These are phyloP conservation scores for Athalia circularis DNA, from an alignment of 2,888 invertebrate species.

Conservation along the genomic window DNA sequence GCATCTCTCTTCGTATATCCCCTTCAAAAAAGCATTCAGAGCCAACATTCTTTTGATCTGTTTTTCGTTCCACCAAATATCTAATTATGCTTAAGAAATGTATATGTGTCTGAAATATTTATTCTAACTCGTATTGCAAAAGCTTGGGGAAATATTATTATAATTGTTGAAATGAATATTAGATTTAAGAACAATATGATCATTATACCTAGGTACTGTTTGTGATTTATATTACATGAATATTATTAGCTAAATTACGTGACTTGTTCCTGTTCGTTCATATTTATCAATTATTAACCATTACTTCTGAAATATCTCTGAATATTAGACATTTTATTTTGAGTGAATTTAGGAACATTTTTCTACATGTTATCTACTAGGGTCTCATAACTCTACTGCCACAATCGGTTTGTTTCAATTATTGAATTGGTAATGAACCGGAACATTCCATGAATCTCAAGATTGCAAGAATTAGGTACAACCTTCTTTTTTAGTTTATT, in stretches of 20 bases:
- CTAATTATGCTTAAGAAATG: no score
- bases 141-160: background rate
- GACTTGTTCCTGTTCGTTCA: constrained; percentile 34
- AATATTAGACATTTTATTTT: constrained; percentile 27
- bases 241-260: constrained; percentile 29
- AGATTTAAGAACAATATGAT: background rate
- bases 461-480: background rate
- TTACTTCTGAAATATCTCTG: constrained; percentile 20
- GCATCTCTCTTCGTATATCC: background rate
- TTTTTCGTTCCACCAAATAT: no score
- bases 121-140: background rate
- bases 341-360: background rate
- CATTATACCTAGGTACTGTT: background rate
- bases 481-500: no score
- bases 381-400: no score
- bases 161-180: constrained; percentile 22
- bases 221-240: constrained; percentile 18
- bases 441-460: background rate
- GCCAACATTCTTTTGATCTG: no score
- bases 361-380: background rate
- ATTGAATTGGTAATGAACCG: background rate
- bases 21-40: background rate
- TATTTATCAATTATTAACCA: constrained; percentile 18
- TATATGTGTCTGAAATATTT: background rate
- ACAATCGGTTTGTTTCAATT: background rate